These are phyloP conservation scores for Ectropis grisescens DNA, from an alignment of 1,140 invertebrate genomes.

Conservation along the genomic window DNA sequence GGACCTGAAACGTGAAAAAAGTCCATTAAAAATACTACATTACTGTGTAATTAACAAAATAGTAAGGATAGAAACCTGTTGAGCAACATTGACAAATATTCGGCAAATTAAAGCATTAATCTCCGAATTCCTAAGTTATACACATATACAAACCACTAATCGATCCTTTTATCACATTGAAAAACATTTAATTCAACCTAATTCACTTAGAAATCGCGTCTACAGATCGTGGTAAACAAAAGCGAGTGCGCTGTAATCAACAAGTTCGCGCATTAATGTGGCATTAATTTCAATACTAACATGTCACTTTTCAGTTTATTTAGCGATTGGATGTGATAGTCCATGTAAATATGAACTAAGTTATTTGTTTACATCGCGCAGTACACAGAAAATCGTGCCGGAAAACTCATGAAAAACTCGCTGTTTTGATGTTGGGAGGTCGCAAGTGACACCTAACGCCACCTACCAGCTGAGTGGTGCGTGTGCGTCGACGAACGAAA, in stretches of 20 bases:
- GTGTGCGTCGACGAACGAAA: conserved; percentile 70
- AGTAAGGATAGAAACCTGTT: conserved; percentile 14
- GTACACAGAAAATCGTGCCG: conserved; percentile 51
- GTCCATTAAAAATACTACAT: conserved; percentile 9
- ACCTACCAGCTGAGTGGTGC: conserved; percentile 67
- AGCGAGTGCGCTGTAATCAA: conserved; percentile 29
- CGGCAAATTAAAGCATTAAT: too few relatives aligned
- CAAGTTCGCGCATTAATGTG: conserved; percentile 45
- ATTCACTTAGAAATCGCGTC: conserved; percentile 32
- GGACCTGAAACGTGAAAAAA: conserved; percentile 38
- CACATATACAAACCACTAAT: too few relatives aligned
- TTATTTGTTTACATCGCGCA: conserved; percentile 32
- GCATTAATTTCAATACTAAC: conserved; percentile 22
- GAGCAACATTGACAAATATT: too few relatives aligned
- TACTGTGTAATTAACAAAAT: conserved; percentile 18
- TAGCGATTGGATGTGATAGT: not conserved
- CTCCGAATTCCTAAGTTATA: too few relatives aligned
- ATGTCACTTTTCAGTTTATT: conserved; percentile 3
- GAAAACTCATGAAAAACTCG: conserved; percentile 66
- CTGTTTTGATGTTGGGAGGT: conserved; percentile 58
- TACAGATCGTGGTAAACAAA: conserved; percentile 54
- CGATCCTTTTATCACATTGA: too few relatives aligned
- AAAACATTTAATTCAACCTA: conserved; percentile 11
- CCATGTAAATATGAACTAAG: conserved; percentile 20
- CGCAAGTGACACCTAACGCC: conserved; percentile 64